Evolutionary conservation across 2,113 vertebrate species (phyloP).

Genomic region (Hiodon alosoides): DNA sequence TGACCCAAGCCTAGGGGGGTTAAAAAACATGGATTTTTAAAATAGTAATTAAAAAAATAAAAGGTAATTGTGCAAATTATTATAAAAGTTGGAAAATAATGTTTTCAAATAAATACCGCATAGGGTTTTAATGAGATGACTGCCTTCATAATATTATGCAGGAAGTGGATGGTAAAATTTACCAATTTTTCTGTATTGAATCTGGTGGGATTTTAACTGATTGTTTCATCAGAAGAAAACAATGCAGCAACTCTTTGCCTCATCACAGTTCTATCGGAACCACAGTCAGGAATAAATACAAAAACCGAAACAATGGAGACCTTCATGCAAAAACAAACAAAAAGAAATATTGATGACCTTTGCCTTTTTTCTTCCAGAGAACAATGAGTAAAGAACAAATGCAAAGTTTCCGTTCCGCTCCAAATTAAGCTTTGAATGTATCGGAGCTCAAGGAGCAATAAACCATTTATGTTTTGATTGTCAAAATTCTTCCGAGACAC

Average conservation of each 20-base stretch:
- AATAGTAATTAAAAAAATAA: too few relatives aligned
- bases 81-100: too few relatives aligned
- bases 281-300: not conserved
- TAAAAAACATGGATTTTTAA: not conserved
- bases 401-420: too few relatives aligned
- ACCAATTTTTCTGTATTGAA: conserved; percentile 3
- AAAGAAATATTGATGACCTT: too few relatives aligned
- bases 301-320: not conserved
- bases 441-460: not conserved
- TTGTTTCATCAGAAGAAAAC: not conserved
- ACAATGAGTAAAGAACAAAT: too few relatives aligned
- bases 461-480: not conserved
- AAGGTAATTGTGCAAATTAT: too few relatives aligned
- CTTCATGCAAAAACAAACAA: not conserved
- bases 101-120: not conserved
- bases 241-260: not conserved
- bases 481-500: not conserved
- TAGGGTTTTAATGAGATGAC: not conserved
- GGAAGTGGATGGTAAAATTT: conserved; percentile 4
- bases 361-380: too few relatives aligned
- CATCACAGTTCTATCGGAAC: not conserved
- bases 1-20: too few relatives aligned
- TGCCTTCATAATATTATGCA: not conserved
- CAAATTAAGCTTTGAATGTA: too few relatives aligned
- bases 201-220: not conserved